Conservation (phyloP, 2,888 invertebrate species). For the Dorcus hopei region DNA sequence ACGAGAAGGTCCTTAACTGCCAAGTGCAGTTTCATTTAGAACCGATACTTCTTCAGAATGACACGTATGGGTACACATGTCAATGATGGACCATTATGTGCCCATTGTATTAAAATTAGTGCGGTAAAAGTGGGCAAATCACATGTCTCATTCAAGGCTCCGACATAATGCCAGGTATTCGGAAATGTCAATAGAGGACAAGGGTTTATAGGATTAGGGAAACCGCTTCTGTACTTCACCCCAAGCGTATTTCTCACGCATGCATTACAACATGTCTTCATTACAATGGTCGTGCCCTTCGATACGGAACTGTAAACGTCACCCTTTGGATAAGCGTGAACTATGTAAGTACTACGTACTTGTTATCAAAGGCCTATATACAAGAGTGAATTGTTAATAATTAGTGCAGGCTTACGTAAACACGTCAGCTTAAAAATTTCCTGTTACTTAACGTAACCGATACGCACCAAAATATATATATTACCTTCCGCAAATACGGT, state of each 20-base stretch:
- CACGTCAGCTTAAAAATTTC: no score
- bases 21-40: no score
- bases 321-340: no score
- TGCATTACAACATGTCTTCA: slow-evolving; percentile 20
- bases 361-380: no score
- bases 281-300: slow-evolving; percentile 4
- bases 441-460: no score
- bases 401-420: no score
- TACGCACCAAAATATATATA: background rate
- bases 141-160: slow-evolving; percentile 24
- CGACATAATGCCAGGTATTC: slow-evolving; percentile 17
- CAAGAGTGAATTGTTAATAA: no score
- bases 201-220: slow-evolving; percentile 37
- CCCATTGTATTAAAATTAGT: slow-evolving; percentile 11
- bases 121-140: slow-evolving; percentile 26
- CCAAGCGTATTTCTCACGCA: slow-evolving; percentile 25
- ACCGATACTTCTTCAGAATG: no score
- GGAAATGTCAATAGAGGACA: slow-evolving; percentile 33
- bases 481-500: background rate
- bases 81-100: background rate
- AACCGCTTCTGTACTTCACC: slow-evolving; percentile 30
- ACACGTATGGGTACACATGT: no score
- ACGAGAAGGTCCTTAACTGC: no score
- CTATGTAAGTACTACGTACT: no score
- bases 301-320: no score